Percentiles rank a stretch among this genome's conserved stretches.
These are phyloP conservation scores for Cataglyphis livida DNA, from an alignment of 2,888 invertebrate species.

Conservation along the genomic window DNA sequence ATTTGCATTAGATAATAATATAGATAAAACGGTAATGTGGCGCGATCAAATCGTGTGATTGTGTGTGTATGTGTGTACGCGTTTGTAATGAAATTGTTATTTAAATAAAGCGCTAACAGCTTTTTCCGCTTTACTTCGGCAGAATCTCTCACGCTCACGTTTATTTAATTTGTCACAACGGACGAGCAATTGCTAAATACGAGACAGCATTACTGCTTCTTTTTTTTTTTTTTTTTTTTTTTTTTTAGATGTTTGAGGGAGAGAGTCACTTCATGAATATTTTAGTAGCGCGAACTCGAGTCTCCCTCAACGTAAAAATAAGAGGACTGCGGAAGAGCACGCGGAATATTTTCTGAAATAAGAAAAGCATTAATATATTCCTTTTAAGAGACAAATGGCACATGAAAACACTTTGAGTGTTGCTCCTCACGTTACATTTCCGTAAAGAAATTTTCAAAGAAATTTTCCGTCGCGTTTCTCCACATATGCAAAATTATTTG, in stretches of 20 bases:
- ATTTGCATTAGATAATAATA: neutral
- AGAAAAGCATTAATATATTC: conserved; percentile 42
- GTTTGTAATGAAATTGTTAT: neutral
- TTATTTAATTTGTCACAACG: conserved; percentile 24
- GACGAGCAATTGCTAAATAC: conserved; percentile 44
- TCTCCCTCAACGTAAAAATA: conserved; percentile 29
- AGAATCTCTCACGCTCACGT: neutral
- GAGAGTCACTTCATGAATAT: conserved; percentile 45
- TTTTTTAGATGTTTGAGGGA: conserved; percentile 31
- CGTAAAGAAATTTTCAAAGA: neutral
- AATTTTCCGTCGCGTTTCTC: neutral
- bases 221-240: conserved; percentile 37
- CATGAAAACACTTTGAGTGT: conserved; percentile 7
- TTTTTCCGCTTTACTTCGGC: neutral
- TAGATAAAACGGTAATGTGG: neutral
- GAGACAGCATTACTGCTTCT: conserved; percentile 22
- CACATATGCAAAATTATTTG: neutral
- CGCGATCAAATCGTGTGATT: neutral
- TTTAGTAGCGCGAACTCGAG: conserved; percentile 29
- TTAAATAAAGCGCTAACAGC: neutral
- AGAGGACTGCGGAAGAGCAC: neutral
- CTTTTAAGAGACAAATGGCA: conserved; percentile 30
- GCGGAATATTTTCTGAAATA: conserved; percentile 8
- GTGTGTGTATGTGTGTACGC: neutral
- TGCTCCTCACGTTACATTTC: neutral